These are phyloP conservation scores for Sternotherus odoratus DNA, from an alignment of 2,797 vertebrate species.

Conservation along the genomic window DNA sequence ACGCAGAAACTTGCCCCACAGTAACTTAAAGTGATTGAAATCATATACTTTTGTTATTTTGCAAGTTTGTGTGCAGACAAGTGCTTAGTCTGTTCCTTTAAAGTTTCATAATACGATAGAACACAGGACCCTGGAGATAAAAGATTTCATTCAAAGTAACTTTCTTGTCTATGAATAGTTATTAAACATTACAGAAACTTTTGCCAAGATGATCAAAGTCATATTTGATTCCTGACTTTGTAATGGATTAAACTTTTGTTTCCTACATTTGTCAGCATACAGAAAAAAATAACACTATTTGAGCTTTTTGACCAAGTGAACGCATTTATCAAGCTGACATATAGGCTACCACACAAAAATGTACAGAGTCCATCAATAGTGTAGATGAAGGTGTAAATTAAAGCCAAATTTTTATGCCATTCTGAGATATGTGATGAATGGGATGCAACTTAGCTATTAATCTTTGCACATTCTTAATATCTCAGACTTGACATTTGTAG, in stretches of 20 bases:
- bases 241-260: constrained; percentile 55
- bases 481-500: constrained; percentile 31
- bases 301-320: constrained; percentile 52
- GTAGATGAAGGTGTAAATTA: constrained; percentile 46
- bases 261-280: constrained; percentile 19
- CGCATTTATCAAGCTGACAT: constrained; percentile 75
- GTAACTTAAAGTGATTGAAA: background rate
- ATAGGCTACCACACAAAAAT: constrained; percentile 76
- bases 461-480: constrained; percentile 39
- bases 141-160: constrained; percentile 18
- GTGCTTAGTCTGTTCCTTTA: background rate
- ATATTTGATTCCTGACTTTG: constrained; percentile 50
- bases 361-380: constrained; percentile 45
- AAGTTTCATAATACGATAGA: accelerated
- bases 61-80: background rate
- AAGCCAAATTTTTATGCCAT: constrained; percentile 37
- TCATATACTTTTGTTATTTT: background rate
- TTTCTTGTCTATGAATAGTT: background rate
- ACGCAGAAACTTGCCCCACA: background rate
- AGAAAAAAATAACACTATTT: constrained; percentile 36
- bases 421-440: constrained; percentile 65
- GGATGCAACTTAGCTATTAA: constrained; percentile 48
- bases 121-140: background rate
- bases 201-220: constrained; percentile 33
- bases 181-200: constrained; percentile 1